These are phyloP conservation scores for Terebella lapidaria DNA, from an alignment of 2,888 invertebrate genomes.

Conservation along the genomic window DNA sequence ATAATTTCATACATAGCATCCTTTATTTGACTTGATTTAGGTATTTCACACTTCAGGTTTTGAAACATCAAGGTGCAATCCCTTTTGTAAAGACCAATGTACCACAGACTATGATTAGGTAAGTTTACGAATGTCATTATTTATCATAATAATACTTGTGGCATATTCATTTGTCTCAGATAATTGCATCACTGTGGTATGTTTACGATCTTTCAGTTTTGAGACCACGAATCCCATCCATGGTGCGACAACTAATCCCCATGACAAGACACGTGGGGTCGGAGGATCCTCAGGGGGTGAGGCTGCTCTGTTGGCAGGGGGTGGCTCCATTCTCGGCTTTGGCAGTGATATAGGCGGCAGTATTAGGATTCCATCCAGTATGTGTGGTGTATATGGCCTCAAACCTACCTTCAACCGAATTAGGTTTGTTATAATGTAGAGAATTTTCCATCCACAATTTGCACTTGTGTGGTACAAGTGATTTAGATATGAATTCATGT, in stretches of 20 bases:
- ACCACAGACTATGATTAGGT: slow-evolving; percentile 45
- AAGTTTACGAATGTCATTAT: not conserved
- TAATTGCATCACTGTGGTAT: not conserved
- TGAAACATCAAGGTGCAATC: slow-evolving; percentile 53
- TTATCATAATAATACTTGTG: not conserved
- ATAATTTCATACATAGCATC: not conserved
- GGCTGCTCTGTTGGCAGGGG: slow-evolving; percentile 52
- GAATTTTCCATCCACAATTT: no score
- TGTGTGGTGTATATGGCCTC: slow-evolving; percentile 55
- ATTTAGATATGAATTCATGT: no score
- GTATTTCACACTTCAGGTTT: slow-evolving; percentile 31
- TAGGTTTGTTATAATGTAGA: no score
- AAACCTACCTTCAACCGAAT: slow-evolving; percentile 52
- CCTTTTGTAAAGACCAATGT: slow-evolving; percentile 56
- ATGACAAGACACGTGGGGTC: slow-evolving; percentile 41
- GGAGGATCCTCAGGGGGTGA: slow-evolving; percentile 56
- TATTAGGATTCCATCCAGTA: slow-evolving; percentile 54
- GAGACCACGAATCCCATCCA: slow-evolving; percentile 25
- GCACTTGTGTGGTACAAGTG: no score
- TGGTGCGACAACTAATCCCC: slow-evolving; percentile 54
- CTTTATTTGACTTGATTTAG: no score
- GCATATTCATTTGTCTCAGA: not conserved
- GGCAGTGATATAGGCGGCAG: slow-evolving; percentile 57
- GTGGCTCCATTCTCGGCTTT: slow-evolving; percentile 52
- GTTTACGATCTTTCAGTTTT: slow-evolving; percentile 10